Percentiles rank a stretch among this genome's conserved stretches.
Conservation (phyloP, 2,888 invertebrate genomes). For the Ypsolopha scabrella region DNA sequence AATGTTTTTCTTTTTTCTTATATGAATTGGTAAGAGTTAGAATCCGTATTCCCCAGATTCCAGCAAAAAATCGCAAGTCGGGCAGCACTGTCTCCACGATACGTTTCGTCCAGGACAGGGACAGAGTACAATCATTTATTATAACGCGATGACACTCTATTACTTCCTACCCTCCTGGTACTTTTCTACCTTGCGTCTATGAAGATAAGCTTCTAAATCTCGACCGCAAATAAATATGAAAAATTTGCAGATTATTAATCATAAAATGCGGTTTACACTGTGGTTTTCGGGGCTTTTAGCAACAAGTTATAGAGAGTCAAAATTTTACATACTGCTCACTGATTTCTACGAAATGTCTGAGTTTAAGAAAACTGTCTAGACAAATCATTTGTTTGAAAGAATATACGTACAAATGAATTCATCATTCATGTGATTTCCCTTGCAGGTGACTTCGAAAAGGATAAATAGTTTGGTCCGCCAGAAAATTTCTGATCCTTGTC, state of each 20-base stretch:
- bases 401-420: too few species aligned
- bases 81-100: neutral
- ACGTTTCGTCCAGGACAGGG: constrained; percentile 17
- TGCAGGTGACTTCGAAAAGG: neutral
- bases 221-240: constrained; percentile 3
- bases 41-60: neutral
- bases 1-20: neutral
- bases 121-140: constrained; percentile 54
- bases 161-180: constrained; percentile 21
- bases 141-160: constrained; percentile 65
- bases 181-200: constrained; percentile 3
- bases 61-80: neutral
- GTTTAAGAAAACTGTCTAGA: too few species aligned
- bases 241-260: constrained; percentile 1
- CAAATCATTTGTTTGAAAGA: neutral
- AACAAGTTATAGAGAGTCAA: too few species aligned
- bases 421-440: too few species aligned
- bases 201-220: constrained; percentile 5
- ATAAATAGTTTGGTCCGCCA: neutral
- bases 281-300: neutral
- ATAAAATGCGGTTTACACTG: neutral
- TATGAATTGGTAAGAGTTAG: neutral
- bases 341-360: neutral
- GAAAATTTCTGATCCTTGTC: neutral
- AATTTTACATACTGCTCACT: neutral